Conservation (phyloP, 2,888 invertebrate genomes). For the Chloromyia formosa region DNA sequence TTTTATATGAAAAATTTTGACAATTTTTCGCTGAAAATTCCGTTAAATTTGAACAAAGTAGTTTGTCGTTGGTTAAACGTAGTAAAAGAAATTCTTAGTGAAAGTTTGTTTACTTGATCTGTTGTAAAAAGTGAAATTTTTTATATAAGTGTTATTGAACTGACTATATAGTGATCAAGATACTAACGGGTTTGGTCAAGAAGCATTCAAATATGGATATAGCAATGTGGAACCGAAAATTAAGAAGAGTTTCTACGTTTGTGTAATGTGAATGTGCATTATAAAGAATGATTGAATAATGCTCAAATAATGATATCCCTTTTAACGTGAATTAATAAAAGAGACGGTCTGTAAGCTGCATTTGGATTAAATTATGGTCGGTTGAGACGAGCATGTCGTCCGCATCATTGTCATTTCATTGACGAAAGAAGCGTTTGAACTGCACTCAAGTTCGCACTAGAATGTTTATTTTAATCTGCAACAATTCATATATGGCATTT, state of each 20-base stretch:
- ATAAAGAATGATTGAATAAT: not conserved
- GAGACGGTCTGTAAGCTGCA: not conserved
- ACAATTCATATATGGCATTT: slow-evolving; percentile 62
- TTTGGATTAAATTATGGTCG: slow-evolving; percentile 24
- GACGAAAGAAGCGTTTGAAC: not conserved
- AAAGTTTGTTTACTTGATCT: slow-evolving; percentile 7
- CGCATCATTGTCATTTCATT: not conserved
- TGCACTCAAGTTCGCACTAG: not conserved
- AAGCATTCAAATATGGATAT: slow-evolving; percentile 17
- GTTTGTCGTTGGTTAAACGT: not conserved
- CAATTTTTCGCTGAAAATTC: slow-evolving; percentile 31
- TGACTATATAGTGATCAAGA: not conserved
- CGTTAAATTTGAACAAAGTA: slow-evolving; percentile 18
- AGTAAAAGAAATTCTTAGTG: slow-evolving; percentile 3
- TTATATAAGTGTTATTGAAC: not conserved
- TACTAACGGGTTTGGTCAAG: slow-evolving; percentile 6
- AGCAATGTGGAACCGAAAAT: not conserved
- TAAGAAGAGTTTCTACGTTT: not conserved
- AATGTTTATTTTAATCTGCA: slow-evolving; percentile 26
- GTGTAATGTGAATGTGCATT: slow-evolving; percentile 33
- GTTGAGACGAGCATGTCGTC: not conserved
- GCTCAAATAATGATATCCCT: not conserved
- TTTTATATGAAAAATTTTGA: slow-evolving; percentile 29
- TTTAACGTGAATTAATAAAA: not conserved
- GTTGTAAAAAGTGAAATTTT: not conserved